phyloP scores from a whole-genome alignment of 2,113 vertebrate species.

The Triplophysa dalaica region DNA sequence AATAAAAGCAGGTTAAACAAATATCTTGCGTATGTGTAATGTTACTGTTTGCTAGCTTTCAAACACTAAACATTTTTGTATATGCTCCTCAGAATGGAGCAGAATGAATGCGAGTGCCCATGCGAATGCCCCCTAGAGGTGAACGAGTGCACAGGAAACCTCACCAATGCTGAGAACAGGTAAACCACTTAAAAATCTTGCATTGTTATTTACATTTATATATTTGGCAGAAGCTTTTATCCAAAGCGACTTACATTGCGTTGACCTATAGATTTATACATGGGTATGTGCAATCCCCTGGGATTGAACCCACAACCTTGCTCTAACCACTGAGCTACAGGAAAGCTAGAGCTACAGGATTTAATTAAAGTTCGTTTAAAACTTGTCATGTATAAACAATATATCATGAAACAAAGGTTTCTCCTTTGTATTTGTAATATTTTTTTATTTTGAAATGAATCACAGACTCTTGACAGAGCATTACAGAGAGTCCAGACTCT shows the following conservation, averaged over 20 bases:
- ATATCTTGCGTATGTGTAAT: background rate
- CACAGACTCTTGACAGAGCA: background rate
- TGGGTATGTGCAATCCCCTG: no score
- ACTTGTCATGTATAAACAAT: background rate
- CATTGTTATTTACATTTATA: no score
- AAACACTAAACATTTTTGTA: background rate
- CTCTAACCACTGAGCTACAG: no score
- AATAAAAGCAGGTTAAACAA: background rate
- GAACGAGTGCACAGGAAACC: conserved; percentile 96
- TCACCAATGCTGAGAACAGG: conserved; percentile 95
- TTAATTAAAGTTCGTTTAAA: background rate
- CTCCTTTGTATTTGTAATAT: background rate
- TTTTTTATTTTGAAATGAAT: background rate
- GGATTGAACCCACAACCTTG: no score
- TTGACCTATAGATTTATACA: no score
- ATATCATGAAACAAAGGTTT: background rate
- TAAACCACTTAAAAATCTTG: conserved; percentile 55
- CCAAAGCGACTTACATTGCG: no score
- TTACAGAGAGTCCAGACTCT: conserved; percentile 20
- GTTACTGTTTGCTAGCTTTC: background rate
- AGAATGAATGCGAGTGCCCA: conserved; percentile 97
- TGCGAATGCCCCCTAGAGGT: conserved; percentile 99
- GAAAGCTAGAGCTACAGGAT: no score
- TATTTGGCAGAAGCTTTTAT: no score
- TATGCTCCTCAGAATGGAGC: conserved; percentile 85